phyloP scores from a whole-genome alignment of 2,797 vertebrate genomes.

The Lutjanus argentimaculatus region DNA sequence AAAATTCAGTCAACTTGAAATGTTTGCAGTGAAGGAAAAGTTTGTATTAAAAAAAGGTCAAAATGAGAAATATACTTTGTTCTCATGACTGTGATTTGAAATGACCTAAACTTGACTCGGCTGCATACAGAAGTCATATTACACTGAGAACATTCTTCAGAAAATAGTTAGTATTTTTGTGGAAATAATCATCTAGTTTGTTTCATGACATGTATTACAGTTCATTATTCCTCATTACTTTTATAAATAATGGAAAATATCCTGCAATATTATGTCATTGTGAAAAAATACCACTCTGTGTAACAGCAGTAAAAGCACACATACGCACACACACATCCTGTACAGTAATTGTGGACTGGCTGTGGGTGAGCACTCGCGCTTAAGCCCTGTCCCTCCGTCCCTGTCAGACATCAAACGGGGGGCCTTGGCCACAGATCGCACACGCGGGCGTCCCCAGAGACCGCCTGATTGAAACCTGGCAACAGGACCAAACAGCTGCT shows the following conservation, averaged over 20 bases:
- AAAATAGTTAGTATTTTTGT: neutral
- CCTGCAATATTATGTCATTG: slow-evolving; percentile 15
- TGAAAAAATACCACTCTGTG: neutral
- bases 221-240: slow-evolving; percentile 12
- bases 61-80: neutral
- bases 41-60: slow-evolving; percentile 8
- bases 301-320: neutral
- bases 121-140: neutral
- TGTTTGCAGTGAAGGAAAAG: neutral
- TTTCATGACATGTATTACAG: neutral
- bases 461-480: slow-evolving; percentile 97
- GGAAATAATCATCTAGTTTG: neutral
- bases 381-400: slow-evolving; percentile 71
- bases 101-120: neutral
- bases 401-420: slow-evolving; percentile 88
- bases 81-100: neutral
- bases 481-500: slow-evolving; percentile 98
- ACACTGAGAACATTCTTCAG: too few species aligned
- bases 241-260: slow-evolving; percentile 9
- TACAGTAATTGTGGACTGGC: slow-evolving; percentile 58
- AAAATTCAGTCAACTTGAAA: too few species aligned
- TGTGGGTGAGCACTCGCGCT: slow-evolving; percentile 51
- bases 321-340: slow-evolving; percentile 35
- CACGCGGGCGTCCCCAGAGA: slow-evolving; percentile 86
- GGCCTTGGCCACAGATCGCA: slow-evolving; percentile 88